Percentiles rank a stretch among this genome's conserved stretches.
Conservation (phyloP, 2,113 vertebrate species). For the Callospermophilus lateralis region DNA sequence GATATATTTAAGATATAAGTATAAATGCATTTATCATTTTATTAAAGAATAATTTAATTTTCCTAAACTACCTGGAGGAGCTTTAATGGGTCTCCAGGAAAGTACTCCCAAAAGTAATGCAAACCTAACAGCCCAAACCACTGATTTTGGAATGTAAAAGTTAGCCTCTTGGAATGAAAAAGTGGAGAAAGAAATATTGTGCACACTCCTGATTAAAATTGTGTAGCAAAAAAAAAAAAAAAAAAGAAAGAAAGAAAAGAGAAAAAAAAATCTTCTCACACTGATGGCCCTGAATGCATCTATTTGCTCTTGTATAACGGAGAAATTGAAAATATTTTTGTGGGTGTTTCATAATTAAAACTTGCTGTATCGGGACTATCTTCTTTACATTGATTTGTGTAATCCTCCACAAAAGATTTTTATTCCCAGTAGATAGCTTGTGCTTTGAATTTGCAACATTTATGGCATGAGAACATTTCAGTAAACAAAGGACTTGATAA, state of each 20-base stretch:
- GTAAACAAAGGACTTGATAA: conserved; percentile 28
- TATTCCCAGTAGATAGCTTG: not conserved
- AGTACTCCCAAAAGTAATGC: not conserved
- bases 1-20: not conserved
- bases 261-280: not conserved
- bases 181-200: too few relatives aligned
- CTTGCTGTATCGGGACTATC: not conserved
- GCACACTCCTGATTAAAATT: too few relatives aligned
- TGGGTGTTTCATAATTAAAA: conserved; percentile 34
- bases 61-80: not conserved
- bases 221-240: too few relatives aligned
- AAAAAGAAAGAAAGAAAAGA: too few relatives aligned
- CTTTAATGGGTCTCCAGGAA: not conserved
- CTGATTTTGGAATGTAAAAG: not conserved
- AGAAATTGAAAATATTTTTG: not conserved
- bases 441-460: not conserved
- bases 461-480: not conserved
- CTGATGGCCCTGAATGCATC: not conserved
- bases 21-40: not conserved
- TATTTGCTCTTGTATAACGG: not conserved
- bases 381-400: not conserved
- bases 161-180: too few relatives aligned
- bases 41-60: conserved; percentile 7
- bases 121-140: not conserved
- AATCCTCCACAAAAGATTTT: not conserved